phyloP scores from a whole-genome alignment of 2,797 vertebrate species.

The Xiphorhynchus erythropygius region DNA sequence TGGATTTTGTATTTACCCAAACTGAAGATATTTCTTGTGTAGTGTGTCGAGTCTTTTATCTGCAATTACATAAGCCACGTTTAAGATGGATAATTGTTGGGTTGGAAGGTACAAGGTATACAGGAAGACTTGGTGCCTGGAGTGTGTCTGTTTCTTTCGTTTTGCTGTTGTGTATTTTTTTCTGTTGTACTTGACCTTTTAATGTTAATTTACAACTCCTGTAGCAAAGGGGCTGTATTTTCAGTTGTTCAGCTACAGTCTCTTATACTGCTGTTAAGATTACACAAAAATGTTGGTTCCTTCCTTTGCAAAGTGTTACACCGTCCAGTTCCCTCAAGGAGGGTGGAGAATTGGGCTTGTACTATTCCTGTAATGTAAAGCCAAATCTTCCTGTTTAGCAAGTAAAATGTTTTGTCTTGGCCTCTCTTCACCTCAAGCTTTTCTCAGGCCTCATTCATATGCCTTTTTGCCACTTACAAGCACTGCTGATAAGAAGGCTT shows the following conservation, averaged over 20 bases:
- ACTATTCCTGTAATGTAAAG: background rate
- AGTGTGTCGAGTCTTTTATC: background rate
- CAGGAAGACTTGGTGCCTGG: background rate
- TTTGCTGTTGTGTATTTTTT: background rate
- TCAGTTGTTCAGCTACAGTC: background rate
- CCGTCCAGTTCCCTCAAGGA: background rate
- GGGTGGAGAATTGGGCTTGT: background rate
- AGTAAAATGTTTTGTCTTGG: background rate
- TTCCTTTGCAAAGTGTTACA: background rate
- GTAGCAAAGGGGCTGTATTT: background rate
- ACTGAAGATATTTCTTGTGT: background rate
- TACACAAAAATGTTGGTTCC: background rate
- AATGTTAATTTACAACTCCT: background rate
- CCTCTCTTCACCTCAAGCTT: background rate
- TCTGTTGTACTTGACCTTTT: background rate
- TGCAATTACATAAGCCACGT: background rate
- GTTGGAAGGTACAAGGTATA: background rate
- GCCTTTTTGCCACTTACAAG: background rate
- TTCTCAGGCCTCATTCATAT: background rate
- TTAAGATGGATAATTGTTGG: background rate
- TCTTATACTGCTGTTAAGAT: background rate
- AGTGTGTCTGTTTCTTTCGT: background rate
- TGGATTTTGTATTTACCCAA: background rate
- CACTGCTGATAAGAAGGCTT: background rate
- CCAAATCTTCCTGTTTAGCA: background rate